Conservation (phyloP, 2,888 invertebrate species). For the Uropetala carovei region DNA sequence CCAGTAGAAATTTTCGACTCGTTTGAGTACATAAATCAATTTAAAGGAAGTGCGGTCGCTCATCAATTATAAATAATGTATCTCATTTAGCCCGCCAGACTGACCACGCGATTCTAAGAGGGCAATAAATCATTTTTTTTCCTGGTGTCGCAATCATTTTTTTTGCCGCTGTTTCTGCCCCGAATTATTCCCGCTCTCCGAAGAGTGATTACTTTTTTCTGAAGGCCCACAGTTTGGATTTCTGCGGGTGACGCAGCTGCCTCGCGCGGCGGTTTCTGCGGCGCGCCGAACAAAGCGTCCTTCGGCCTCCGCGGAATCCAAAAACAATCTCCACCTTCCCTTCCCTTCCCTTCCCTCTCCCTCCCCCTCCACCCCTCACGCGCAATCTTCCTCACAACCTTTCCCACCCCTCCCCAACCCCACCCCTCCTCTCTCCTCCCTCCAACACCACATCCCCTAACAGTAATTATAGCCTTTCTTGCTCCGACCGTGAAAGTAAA, state of each 20-base stretch:
- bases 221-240: background rate
- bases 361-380: no score
- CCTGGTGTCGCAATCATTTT: background rate
- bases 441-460: background rate
- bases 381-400: no score
- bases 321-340: background rate
- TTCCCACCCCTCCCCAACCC: background rate
- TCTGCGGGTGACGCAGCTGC: background rate
- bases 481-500: background rate
- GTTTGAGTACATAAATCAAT: no score
- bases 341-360: background rate
- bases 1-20: no score
- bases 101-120: background rate
- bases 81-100: background rate
- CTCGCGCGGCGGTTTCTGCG: background rate
- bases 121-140: background rate
- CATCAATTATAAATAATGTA: background rate
- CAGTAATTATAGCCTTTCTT: constrained; percentile 3
- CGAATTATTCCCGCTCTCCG: background rate
- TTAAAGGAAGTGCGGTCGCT: no score
- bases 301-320: background rate
- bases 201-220: background rate
- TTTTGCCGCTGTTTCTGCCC: background rate
- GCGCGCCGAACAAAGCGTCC: background rate
- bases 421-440: no score